Evolutionary conservation across 2,888 invertebrate species (phyloP).

Genomic region (Nysson spinosus): DNA sequence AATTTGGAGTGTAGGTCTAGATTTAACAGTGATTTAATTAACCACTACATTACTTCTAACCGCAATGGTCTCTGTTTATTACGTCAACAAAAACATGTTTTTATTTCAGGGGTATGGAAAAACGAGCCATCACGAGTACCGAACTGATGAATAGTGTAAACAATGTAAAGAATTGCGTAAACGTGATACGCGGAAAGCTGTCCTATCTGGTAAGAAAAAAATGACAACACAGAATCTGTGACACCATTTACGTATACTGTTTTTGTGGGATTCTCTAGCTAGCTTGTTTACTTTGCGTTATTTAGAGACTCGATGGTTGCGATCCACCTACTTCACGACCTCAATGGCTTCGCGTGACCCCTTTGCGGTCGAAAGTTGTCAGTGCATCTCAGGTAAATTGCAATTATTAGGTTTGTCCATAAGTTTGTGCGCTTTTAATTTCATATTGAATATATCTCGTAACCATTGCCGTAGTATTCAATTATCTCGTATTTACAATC

Average conservation of each 20-base stretch:
- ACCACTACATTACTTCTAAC: background rate
- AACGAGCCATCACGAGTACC: constrained; percentile 73
- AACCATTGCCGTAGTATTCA: too few species aligned
- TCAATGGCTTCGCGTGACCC: constrained; percentile 78
- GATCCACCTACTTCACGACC: constrained; percentile 79
- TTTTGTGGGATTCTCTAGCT: too few species aligned
- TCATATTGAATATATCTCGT: too few species aligned
- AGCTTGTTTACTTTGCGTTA: constrained; percentile 25
- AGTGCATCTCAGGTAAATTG: constrained; percentile 20
- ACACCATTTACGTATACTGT: too few species aligned
- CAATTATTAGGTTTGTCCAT: too few species aligned
- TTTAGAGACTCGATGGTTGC: constrained; percentile 78
- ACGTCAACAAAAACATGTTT: background rate
- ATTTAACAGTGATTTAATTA: too few species aligned
- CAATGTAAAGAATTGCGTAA: constrained; percentile 80
- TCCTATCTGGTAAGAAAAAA: constrained; percentile 80
- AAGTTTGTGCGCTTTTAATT: too few species aligned
- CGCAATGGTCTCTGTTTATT: background rate
- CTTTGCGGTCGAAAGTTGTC: constrained; percentile 50
- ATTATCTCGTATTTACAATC: too few species aligned
- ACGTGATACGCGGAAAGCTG: constrained; percentile 81
- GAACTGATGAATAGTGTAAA: constrained; percentile 80
- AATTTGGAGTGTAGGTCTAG: constrained; percentile 76
- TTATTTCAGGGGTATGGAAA: constrained; percentile 46
- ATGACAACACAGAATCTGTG: background rate